phyloP scores from a whole-genome alignment of 2,113 vertebrate species.

The Ia io region DNA sequence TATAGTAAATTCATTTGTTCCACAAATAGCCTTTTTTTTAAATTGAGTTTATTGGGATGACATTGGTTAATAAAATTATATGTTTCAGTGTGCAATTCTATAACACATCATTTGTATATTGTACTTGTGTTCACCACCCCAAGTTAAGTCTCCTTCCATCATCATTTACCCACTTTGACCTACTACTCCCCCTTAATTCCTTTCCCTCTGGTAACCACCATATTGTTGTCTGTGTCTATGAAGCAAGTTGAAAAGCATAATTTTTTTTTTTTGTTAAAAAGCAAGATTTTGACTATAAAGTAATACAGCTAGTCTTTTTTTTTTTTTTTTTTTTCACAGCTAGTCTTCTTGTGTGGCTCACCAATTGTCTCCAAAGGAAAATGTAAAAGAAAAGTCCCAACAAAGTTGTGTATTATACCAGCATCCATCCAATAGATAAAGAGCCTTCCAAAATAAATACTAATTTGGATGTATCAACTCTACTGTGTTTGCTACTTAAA shows the following conservation, averaged over 20 bases:
- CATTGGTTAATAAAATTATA: neutral
- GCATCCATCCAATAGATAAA: neutral
- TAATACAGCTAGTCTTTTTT: neutral
- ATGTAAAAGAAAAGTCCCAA: neutral
- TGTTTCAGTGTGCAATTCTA: neutral
- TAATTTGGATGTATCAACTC: neutral
- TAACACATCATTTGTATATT: neutral
- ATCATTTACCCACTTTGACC: neutral
- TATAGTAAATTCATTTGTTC: conserved; percentile 44
- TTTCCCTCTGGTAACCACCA: neutral
- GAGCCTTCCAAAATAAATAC: neutral
- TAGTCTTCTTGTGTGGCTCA: neutral
- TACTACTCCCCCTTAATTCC: neutral
- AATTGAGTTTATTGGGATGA: neutral
- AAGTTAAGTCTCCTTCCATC: neutral
- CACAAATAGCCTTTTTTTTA: neutral
- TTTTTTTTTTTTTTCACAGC: too few species aligned
- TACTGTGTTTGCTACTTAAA: neutral
- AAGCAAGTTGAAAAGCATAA: neutral
- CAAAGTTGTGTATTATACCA: neutral
- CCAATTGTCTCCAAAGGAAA: neutral
- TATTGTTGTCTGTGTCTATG: too few species aligned
- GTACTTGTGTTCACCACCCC: neutral
- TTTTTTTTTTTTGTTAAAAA: neutral
- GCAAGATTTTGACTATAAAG: neutral